Percentiles rank a stretch among this genome's conserved stretches.
phyloP scores from a whole-genome alignment of 2,888 invertebrate species.

The Sabatieria punctata region DNA sequence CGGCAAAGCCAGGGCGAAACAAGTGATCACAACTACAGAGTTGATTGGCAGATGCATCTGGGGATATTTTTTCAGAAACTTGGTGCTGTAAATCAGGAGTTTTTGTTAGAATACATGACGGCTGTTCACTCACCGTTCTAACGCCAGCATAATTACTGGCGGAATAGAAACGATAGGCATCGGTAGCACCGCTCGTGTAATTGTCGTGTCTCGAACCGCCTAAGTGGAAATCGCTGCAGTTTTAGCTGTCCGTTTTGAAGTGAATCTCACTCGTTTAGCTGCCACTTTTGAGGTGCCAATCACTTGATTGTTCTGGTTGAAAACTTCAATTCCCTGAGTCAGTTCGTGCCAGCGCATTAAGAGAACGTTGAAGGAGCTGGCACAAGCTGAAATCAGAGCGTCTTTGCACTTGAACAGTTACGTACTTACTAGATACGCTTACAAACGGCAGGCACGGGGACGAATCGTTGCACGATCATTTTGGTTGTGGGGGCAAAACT shows the following conservation, averaged over 20 bases:
- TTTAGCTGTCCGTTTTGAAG: not conserved
- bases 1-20: constrained; percentile 37
- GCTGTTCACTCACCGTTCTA: constrained; percentile 17
- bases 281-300: constrained; percentile 39
- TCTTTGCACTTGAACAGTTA: not conserved
- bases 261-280: constrained; percentile 33
- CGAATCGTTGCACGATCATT: constrained; percentile 35
- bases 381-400: constrained; percentile 31
- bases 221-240: constrained; percentile 12
- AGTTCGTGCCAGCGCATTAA: constrained; percentile 38
- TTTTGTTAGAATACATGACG: not conserved
- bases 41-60: constrained; percentile 35
- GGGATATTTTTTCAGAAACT: constrained; percentile 31
- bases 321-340: constrained; percentile 36
- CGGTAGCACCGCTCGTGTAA: constrained; percentile 25
- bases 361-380: constrained; percentile 37
- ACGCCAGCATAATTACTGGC: constrained; percentile 24
- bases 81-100: constrained; percentile 21
- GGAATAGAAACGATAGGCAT: constrained; percentile 21
- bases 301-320: constrained; percentile 32
- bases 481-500: constrained; percentile 32
- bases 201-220: constrained; percentile 21
- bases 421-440: constrained; percentile 12
- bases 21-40: constrained; percentile 33
- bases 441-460: constrained; percentile 38